Base-by-base conservation (phyloP, 2,113 vertebrate genomes). In the Todiramphus chloris region DNA sequence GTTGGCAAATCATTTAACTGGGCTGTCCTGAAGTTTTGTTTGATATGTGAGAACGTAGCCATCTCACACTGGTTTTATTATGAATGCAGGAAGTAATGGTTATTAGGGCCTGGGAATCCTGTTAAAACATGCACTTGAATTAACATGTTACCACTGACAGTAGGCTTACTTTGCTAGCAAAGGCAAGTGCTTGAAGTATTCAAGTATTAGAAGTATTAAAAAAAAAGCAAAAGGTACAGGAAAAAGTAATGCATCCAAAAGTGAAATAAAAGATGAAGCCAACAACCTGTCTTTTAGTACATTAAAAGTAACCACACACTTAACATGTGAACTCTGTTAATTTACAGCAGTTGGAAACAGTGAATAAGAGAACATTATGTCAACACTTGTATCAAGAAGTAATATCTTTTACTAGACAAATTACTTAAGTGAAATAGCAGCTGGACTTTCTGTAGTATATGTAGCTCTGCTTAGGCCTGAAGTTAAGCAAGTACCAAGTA, bases 61-160 rank as follows among this genome's bases (percentile, higher is more conserved):
- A 81, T 85, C 87, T 96, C 94, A 94, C 68, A 82, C 86, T 95
- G 92, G 16, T 95, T 75, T 84, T 92, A 89, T 94, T 96, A 94
- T 84, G 84, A 96, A 93, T 66, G 59, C 80, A 94, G 92, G 96
- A 96, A 96, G 80, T 95, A 78, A 96, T 95, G 87, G 76, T 81
- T 96, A 75, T 95, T 95, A 93, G 67, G 67, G 77, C 83, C 74
- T 82, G 89, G 86, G 94, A 95, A 96, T 95, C 77, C 86, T 44
- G 55, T 79, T 94, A 76, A 93, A 95, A 84, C 43, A 28, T 78
- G 30, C 31, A 56, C 53, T 94, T 87, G 80, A 95, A 94, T 96
- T 96, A 94, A 90, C 68, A 30, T 93, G 62, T 89, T 94, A 50
- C 73, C 58, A 58, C 21, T 90, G 94, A 87, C 66, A 84, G 48